Percentiles rank a stretch among this genome's conserved stretches.
Conservation (phyloP, 2,888 invertebrate species). For the Lasioglossum oenotherae region DNA sequence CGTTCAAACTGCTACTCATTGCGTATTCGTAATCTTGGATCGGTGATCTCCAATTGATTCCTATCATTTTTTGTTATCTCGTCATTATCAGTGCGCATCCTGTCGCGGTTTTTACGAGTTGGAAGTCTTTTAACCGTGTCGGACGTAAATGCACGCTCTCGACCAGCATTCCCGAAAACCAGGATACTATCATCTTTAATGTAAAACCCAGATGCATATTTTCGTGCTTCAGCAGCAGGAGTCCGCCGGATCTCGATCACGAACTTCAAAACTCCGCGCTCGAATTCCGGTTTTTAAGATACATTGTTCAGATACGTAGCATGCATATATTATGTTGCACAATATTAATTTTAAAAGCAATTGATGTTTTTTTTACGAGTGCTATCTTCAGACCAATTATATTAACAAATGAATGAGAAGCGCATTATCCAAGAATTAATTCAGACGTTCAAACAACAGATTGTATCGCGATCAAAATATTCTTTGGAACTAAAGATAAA, state of each 20-base stretch:
- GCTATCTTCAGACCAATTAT: neutral
- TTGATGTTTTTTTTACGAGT: neutral
- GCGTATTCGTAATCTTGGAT: slow-evolving; percentile 58
- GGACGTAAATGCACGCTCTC: neutral
- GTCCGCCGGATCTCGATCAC: neutral
- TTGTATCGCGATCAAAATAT: neutral
- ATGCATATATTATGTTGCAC: neutral
- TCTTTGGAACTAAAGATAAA: neutral
- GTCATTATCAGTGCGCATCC: neutral
- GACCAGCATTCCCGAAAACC: neutral
- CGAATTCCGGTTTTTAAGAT: neutral
- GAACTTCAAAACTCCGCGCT: neutral
- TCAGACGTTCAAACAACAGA: neutral
- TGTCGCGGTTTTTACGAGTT: neutral
- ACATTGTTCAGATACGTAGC: neutral
- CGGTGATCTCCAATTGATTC: slow-evolving; percentile 51
- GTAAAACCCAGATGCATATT: neutral
- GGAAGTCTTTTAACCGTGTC: neutral
- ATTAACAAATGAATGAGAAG: neutral
- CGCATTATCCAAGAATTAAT: neutral
- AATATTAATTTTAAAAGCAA: neutral
- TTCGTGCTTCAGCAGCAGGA: neutral
- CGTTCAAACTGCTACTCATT: slow-evolving; percentile 62
- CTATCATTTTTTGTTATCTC: slow-evolving; percentile 28
- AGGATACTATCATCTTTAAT: neutral